Conservation (phyloP, 92 coral and sea anemone genomes). For the Umimayanthus kanabou region DNA sequence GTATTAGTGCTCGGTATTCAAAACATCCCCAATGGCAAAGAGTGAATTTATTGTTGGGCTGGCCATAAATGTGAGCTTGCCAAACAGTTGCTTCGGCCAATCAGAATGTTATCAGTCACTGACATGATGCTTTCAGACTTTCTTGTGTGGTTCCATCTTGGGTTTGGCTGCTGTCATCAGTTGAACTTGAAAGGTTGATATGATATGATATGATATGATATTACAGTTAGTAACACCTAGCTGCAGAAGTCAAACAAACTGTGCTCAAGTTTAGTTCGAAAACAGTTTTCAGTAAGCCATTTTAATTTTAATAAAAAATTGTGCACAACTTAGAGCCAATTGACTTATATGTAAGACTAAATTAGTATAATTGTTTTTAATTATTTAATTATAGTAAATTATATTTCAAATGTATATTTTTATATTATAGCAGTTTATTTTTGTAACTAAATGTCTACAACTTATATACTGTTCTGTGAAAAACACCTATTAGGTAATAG, state of each 20-base stretch:
- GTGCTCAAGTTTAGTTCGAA: neutral
- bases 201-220: neutral
- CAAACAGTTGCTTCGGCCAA: neutral
- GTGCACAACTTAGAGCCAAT: neutral
- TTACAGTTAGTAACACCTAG: neutral
- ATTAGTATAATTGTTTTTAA: no score
- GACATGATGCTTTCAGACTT: neutral
- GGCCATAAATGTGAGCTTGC: neutral
- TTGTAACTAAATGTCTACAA: no score
- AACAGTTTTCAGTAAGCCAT: neutral
- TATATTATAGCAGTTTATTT: no score
- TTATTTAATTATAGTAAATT: no score
- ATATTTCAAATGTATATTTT: no score
- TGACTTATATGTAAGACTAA: no score
- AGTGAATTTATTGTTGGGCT: neutral
- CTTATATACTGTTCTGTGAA: no score
- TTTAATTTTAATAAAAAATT: no score
- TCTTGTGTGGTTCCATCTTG: neutral
- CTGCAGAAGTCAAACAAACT: neutral
- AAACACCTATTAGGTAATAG: no score
- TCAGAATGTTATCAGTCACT: neutral
- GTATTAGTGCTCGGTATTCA: neutral
- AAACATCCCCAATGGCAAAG: neutral
- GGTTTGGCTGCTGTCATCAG: neutral
- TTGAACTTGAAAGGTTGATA: no score